Evolutionary conservation across 2,888 invertebrate species (phyloP).

Genomic region (Himalopsyche japonica): DNA sequence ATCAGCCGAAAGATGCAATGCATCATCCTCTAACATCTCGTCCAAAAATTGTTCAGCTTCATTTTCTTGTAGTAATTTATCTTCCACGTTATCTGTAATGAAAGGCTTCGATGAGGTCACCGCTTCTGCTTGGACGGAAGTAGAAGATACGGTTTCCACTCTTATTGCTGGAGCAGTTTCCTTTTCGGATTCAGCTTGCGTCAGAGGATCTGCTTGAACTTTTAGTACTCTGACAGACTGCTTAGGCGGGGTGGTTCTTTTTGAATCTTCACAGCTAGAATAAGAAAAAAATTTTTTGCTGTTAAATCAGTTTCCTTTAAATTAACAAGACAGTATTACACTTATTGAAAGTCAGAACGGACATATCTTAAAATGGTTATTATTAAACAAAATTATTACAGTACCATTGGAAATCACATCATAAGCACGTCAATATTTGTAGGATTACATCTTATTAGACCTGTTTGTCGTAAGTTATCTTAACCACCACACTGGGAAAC

Average conservation of each 20-base stretch:
- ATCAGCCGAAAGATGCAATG: conserved; percentile 32
- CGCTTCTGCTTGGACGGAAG: neutral
- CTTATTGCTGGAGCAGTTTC: neutral
- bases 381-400: no score
- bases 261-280: neutral
- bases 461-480: no score
- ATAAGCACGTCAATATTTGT: no score
- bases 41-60: conserved; percentile 7
- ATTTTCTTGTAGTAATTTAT: neutral
- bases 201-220: neutral
- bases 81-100: neutral
- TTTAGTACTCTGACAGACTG: neutral
- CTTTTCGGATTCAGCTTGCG: conserved; percentile 1
- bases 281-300: neutral
- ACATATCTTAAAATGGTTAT: no score
- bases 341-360: no score
- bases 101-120: neutral
- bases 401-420: no score
- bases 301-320: no score
- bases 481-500: no score
- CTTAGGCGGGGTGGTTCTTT: neutral
- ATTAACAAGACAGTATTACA: no score
- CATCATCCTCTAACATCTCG: conserved; percentile 36
- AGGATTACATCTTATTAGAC: no score
- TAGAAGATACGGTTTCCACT: neutral